Base-by-base conservation (phyloP, 2,797 vertebrate genomes). In the Rallus crepitans region DNA sequence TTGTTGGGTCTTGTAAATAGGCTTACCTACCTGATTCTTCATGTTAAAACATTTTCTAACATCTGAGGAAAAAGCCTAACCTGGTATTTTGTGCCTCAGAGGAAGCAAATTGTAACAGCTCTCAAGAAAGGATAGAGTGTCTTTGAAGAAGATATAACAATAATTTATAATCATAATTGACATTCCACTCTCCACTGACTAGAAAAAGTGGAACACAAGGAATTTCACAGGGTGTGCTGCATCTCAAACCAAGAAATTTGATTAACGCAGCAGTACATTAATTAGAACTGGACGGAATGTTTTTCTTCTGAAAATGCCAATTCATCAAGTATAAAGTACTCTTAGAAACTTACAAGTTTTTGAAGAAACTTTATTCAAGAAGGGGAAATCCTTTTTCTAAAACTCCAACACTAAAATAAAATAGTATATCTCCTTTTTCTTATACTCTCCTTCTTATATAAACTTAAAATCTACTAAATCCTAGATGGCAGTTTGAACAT, bases 91-190 rank as follows among this genome's bases (percentile, higher is more conserved):
- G 13, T 91, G 57, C 66, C 81, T 94, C 11, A 35, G 45, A 87
- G 78, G 48, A 84, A 72, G 2, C 13, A 71, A 75, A 64, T 30
- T 69, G 40, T 48, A 76, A 57, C 31, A 82, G 19, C 31, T 72
- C 35, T 37, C 73, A 91, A 83, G 69, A 83, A 87, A 83, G 7
- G 4, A 56, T 7, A 56, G 35, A 59, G 18, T 63, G n/a, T 35
- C 83, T 94, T 93, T 94, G 80, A 93, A 96, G 61, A 86, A 60
- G 42, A 64, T 69, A n/a, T 48, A 90, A 85, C 23, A 93, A 73
- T 77, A 82, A 77, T 82, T 85, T 65, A 30, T 76, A 91, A 82
- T 89, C 3, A 0, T 76, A 94, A 89, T 59, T 91, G 71, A 65
- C 79, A 91, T 87, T 91, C 23, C 25, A 66, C 42, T 76, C 45